Conservation (phyloP, 2,113 vertebrate genomes). For the Paracanthobrama guichenoti region DNA sequence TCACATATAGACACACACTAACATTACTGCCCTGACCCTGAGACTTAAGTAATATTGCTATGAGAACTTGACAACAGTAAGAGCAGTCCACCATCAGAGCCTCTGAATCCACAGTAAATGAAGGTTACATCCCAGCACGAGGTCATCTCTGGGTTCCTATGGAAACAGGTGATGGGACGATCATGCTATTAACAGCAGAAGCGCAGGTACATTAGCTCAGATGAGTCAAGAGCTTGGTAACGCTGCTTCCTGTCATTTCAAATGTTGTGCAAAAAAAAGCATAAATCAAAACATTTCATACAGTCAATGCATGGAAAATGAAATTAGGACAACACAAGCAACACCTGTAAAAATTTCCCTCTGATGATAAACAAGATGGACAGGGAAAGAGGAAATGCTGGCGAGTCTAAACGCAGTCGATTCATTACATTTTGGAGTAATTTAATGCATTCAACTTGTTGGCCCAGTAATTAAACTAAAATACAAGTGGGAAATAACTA, state of each 20-base stretch:
- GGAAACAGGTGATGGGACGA: constrained; percentile 8
- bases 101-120: neutral
- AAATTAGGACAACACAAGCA: neutral
- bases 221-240: constrained; percentile 31
- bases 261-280: neutral
- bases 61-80: neutral
- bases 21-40: neutral
- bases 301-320: neutral
- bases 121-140: neutral
- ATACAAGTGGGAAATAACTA: neutral
- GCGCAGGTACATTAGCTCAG: constrained; percentile 33
- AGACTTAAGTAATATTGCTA: neutral
- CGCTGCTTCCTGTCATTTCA: neutral
- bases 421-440: neutral
- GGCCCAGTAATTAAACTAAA: neutral
- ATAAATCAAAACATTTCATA: neutral
- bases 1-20: too few species aligned
- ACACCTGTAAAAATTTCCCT: neutral
- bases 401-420: too few species aligned
- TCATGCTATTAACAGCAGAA: constrained; percentile 6
- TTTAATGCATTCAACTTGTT: too few species aligned
- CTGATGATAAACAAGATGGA: neutral
- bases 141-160: constrained; percentile 26
- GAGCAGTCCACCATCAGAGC: neutral
- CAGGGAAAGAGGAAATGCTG: neutral